phyloP scores from a whole-genome alignment of 2,113 vertebrate species.

The Eudyptes chrysolophus region DNA sequence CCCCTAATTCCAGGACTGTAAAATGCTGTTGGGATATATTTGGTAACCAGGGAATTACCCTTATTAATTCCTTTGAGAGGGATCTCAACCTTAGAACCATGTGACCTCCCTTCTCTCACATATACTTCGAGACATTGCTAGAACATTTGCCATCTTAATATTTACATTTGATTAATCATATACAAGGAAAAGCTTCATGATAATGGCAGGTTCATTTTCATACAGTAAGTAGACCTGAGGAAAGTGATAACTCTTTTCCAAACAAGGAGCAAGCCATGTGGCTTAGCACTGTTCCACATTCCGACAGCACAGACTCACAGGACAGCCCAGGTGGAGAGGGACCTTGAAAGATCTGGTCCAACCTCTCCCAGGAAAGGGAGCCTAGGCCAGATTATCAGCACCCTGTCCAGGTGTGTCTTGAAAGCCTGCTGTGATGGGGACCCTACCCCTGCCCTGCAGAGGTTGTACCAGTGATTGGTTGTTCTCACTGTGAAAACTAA shows the following conservation, averaged over 20 bases:
- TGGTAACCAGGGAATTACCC: background rate
- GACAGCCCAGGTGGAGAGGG: background rate
- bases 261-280: background rate
- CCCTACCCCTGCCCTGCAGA: background rate
- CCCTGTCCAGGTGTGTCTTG: too few relatives aligned
- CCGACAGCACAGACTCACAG: background rate
- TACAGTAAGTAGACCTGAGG: background rate
- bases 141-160: background rate
- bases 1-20: background rate
- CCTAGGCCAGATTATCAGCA: too few relatives aligned
- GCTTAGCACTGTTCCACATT: background rate
- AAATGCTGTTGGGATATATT: background rate
- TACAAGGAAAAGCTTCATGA: background rate
- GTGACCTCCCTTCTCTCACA: background rate
- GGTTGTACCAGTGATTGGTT: too few relatives aligned
- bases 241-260: background rate
- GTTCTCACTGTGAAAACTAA: background rate
- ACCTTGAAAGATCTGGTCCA: background rate
- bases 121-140: background rate
- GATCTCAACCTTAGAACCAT: background rate
- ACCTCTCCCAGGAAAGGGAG: background rate
- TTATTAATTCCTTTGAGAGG: background rate
- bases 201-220: background rate
- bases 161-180: background rate
- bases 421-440: background rate